Percentiles rank a stretch among this genome's conserved stretches.
Evolutionary conservation across 2,113 vertebrate species (phyloP).

Genomic region (Semnornis frantzii): DNA sequence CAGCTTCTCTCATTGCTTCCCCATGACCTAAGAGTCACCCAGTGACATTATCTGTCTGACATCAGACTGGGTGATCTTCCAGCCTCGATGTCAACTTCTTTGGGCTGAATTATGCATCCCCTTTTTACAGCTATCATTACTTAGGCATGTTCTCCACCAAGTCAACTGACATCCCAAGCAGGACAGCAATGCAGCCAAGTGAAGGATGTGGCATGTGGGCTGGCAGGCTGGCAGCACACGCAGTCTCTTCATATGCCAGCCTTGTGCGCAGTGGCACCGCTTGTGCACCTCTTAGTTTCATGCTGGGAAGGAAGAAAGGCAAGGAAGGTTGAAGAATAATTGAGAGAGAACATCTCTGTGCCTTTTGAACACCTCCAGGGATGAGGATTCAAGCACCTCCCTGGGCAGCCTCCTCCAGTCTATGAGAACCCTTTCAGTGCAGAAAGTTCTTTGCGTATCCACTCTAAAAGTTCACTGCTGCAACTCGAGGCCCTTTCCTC

Average conservation of each 20-base stretch:
- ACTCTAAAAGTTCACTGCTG: too few relatives aligned
- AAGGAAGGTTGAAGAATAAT: not conserved
- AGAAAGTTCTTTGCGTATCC: too few relatives aligned
- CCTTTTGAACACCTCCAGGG: too few relatives aligned
- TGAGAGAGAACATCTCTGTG: not conserved
- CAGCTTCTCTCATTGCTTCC: not conserved
- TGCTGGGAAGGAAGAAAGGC: not conserved
- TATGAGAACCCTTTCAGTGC: too few relatives aligned
- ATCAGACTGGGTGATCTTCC: not conserved
- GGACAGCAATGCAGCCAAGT: not conserved
- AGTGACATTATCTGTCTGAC: not conserved
- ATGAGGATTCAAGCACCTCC: too few relatives aligned
- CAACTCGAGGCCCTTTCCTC: too few relatives aligned
- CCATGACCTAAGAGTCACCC: not conserved
- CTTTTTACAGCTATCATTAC: not conserved
- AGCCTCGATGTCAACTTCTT: not conserved
- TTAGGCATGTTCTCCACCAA: not conserved
- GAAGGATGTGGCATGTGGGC: not conserved
- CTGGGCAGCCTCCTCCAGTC: too few relatives aligned
- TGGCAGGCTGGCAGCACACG: not conserved
- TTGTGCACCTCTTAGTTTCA: not conserved
- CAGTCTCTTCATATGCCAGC: rapidly evolving
- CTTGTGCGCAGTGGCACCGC: not conserved
- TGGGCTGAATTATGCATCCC: not conserved
- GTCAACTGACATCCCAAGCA: not conserved